Percentiles rank a stretch among this genome's conserved stretches.
Evolutionary conservation across 2,888 invertebrate species (phyloP).

Genomic region (Laothoe populi): DNA sequence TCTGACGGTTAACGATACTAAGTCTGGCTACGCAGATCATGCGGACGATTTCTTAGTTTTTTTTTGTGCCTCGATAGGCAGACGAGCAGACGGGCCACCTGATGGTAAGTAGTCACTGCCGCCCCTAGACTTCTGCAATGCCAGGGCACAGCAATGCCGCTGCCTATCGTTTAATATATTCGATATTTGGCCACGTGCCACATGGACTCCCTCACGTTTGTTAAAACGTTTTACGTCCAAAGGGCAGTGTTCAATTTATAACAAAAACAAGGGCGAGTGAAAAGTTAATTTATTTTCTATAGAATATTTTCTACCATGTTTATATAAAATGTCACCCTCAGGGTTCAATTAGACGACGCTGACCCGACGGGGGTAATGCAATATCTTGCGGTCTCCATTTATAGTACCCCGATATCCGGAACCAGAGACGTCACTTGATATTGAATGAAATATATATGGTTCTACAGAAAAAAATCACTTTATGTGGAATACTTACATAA

Average conservation of each 20-base stretch:
- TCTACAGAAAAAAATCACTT: background rate
- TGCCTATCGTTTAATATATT: background rate
- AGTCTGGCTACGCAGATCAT: no score
- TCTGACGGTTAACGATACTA: no score
- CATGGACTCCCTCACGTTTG: background rate
- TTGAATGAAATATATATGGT: slow-evolving; percentile 27
- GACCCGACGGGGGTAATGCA: slow-evolving; percentile 39
- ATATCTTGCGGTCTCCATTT: slow-evolving; percentile 45
- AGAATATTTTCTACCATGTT: slow-evolving; percentile 1
- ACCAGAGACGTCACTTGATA: slow-evolving; percentile 27
- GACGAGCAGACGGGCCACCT: no score
- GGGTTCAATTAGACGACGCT: slow-evolving; percentile 43
- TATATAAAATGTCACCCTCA: slow-evolving; percentile 26
- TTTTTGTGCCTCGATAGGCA: no score
- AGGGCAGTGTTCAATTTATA: slow-evolving; percentile 18
- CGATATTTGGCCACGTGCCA: background rate
- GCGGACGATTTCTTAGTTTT: background rate
- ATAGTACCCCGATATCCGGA: slow-evolving; percentile 36
- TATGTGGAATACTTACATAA: no score
- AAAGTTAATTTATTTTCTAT: slow-evolving; percentile 24
- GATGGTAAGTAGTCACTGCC: no score
- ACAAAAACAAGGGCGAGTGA: slow-evolving; percentile 14
- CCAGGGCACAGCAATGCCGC: background rate
- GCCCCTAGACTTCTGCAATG: no score
- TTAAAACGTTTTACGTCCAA: background rate